Conservation (phyloP, 2,797 vertebrate species). For the Parotocinclus haroldoi region DNA sequence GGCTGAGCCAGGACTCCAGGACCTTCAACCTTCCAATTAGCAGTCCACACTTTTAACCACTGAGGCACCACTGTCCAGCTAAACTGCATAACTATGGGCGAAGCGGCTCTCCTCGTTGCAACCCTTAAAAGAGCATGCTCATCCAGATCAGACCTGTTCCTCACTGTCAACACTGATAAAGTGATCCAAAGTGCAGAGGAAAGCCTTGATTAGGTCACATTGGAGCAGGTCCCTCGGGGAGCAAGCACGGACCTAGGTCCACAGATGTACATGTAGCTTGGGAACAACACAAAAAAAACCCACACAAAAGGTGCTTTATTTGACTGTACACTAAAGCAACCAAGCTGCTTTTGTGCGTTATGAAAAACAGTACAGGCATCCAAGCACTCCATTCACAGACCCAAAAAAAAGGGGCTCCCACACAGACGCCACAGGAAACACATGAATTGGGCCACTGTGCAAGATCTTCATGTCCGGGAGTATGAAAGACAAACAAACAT, state of each 20-base stretch:
- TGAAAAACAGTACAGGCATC: constrained; percentile 18
- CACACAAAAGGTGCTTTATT: constrained; percentile 7
- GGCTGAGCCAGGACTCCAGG: too few relatives aligned
- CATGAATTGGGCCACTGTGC: constrained; percentile 65
- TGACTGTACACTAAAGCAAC: not conserved
- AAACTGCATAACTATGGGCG: too few relatives aligned
- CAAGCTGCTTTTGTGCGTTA: not conserved
- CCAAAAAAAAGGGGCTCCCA: constrained; percentile 20
- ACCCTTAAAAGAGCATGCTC: too few relatives aligned
- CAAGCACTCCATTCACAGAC: not conserved
- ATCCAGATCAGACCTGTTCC: not conserved
- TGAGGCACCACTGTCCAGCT: too few relatives aligned
- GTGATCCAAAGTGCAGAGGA: not conserved
- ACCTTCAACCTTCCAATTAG: too few relatives aligned
- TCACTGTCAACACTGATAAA: constrained; percentile 6
- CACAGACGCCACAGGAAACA: constrained; percentile 50
- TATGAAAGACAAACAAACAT: constrained; percentile 59
- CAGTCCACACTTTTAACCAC: too few relatives aligned
- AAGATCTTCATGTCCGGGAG: constrained; percentile 49
- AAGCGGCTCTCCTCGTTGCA: too few relatives aligned
- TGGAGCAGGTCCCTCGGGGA: constrained; percentile 22
- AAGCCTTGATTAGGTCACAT: constrained; percentile 23
- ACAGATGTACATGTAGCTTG: not conserved
- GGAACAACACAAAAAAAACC: constrained; percentile 8
- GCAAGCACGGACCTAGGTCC: constrained; percentile 19